phyloP scores from a whole-genome alignment of 2,113 vertebrate genomes.

The Pseudolaguvia tuberculata region DNA sequence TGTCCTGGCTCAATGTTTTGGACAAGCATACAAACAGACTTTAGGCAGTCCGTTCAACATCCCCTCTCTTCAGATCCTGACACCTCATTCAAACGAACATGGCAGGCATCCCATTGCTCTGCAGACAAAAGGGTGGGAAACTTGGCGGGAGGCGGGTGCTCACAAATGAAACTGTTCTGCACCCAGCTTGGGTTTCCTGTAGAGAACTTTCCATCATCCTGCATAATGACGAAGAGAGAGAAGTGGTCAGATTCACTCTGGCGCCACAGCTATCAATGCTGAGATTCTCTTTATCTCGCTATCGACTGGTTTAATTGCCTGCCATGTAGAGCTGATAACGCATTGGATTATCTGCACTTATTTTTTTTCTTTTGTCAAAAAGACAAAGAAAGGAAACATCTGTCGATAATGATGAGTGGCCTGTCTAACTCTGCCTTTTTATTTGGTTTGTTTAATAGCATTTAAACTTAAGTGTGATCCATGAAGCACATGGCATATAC shows the following conservation, averaged over 20 bases:
- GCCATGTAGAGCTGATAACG: slow-evolving; percentile 1
- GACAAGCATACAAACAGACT: slow-evolving; percentile 28
- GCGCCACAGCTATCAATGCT: slow-evolving; percentile 31
- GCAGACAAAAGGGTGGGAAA: slow-evolving; percentile 44
- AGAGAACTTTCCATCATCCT: slow-evolving; percentile 33
- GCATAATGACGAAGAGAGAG: slow-evolving; percentile 23
- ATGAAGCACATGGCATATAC: not conserved
- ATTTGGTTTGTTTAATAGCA: not conserved
- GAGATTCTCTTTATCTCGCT: slow-evolving; percentile 24
- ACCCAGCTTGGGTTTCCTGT: slow-evolving; percentile 37
- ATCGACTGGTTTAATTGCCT: slow-evolving; percentile 12
- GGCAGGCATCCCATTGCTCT: slow-evolving; percentile 30
- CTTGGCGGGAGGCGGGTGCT: slow-evolving; percentile 24
- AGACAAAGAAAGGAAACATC: slow-evolving; percentile 23
- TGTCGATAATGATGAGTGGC: slow-evolving; percentile 15
- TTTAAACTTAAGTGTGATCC: not conserved
- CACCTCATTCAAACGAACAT: slow-evolving; percentile 29
- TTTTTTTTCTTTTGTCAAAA: not conserved
- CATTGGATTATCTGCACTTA: not conserved
- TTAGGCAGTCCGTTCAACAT: slow-evolving; percentile 13
- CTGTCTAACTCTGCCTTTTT: not conserved
- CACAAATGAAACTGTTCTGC: slow-evolving; percentile 24
- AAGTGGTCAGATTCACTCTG: slow-evolving; percentile 22
- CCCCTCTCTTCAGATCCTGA: slow-evolving; percentile 16
- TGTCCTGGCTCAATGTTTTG: slow-evolving; percentile 23